Conservation (phyloP, 2,888 invertebrate species). For the Dicyrtoma fusca region DNA sequence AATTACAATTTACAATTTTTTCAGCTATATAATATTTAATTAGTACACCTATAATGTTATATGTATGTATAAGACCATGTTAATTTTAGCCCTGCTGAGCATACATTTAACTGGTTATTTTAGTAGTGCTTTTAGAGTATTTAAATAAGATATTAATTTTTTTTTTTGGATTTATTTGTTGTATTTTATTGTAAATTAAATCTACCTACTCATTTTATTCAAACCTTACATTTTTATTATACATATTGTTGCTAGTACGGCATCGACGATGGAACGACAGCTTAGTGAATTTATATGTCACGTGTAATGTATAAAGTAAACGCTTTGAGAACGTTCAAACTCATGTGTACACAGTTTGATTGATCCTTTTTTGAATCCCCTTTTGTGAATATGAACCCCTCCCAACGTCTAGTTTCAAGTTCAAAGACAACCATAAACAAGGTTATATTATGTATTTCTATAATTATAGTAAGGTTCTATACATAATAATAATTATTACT, state of each 20-base stretch:
- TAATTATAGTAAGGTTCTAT: too few species aligned
- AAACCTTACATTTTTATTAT: not conserved
- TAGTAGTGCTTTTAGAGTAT: not conserved
- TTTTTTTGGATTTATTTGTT: not conserved
- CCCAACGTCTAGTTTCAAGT: too few species aligned
- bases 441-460: too few species aligned
- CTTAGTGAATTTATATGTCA: not conserved
- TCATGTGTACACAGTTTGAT: too few species aligned
- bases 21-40: not conserved
- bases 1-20: not conserved
- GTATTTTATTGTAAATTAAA: not conserved
- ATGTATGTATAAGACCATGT: not conserved
- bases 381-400: too few species aligned
- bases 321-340: not conserved
- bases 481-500: too few species aligned
- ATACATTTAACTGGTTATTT: not conserved
- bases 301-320: not conserved
- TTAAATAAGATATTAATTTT: not conserved
- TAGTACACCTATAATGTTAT: not conserved
- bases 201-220: not conserved
- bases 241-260: too few species aligned
- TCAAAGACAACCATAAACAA: too few species aligned
- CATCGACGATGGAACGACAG: not conserved
- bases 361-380: too few species aligned
- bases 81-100: too few species aligned